Percentiles rank a stretch among this genome's conserved stretches.
Conservation (phyloP, 2,797 vertebrate species). For the Cynopterus sphinx region DNA sequence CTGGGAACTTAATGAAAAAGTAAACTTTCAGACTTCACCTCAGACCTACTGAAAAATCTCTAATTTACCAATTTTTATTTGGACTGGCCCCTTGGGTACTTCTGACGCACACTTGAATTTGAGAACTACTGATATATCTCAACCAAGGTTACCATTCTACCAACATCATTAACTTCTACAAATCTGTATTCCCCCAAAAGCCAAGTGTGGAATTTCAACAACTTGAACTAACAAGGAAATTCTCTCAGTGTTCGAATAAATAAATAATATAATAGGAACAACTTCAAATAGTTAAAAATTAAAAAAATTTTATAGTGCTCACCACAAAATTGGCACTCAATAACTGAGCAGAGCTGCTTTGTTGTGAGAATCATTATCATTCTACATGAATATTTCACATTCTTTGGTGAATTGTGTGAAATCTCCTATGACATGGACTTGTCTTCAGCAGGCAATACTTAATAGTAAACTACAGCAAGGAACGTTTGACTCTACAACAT, state of each 20-base stretch:
- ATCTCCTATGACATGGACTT: background rate
- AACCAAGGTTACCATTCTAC: background rate
- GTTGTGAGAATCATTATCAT: background rate
- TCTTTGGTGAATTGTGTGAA: background rate
- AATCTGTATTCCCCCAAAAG: background rate
- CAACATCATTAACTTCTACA: background rate
- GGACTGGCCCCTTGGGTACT: background rate
- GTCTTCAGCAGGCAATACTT: background rate
- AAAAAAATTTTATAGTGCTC: background rate
- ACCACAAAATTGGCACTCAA: background rate
- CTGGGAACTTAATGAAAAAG: background rate
- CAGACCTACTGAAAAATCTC: background rate
- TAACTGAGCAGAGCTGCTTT: background rate
- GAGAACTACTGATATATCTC: background rate
- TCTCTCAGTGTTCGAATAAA: background rate
- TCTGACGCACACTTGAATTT: background rate
- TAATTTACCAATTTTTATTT: background rate
- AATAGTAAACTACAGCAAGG: background rate
- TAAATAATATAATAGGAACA: background rate
- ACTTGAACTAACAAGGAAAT: background rate
- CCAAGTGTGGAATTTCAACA: conserved; percentile 12
- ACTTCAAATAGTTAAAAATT: conserved; percentile 39
- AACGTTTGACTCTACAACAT: background rate
- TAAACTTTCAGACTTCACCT: background rate
- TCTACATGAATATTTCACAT: background rate